These are phyloP conservation scores for Perca flavescens DNA, from an alignment of 2,113 vertebrate species.

Conservation along the genomic window DNA sequence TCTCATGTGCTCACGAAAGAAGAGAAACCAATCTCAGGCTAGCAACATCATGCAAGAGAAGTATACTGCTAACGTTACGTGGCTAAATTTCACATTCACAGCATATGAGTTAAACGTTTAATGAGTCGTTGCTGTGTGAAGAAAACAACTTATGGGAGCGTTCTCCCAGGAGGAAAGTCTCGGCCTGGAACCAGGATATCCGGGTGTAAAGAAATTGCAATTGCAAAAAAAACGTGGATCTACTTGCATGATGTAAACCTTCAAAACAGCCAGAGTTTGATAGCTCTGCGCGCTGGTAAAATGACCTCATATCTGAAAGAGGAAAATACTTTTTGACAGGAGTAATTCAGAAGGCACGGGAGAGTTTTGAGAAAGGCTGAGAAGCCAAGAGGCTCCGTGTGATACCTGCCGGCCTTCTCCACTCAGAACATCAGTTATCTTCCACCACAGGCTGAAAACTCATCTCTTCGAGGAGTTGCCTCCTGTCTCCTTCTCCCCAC, in stretches of 20 bases:
- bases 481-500: constrained; percentile 34
- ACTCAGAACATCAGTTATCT: constrained; percentile 45
- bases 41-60: too few species aligned
- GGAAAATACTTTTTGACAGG: not conserved
- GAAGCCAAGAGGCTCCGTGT: not conserved
- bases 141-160: too few species aligned
- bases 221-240: not conserved
- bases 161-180: too few species aligned
- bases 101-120: too few species aligned
- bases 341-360: not conserved
- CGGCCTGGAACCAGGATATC: not conserved
- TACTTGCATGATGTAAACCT: not conserved
- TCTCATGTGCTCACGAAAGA: too few species aligned
- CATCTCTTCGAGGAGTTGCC: constrained; percentile 36
- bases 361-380: not conserved
- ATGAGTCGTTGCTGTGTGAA: too few species aligned
- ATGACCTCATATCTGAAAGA: not conserved
- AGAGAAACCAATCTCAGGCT: too few species aligned
- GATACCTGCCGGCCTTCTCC: constrained; percentile 27
- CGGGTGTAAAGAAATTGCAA: not conserved
- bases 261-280: not conserved
- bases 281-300: not conserved
- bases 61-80: too few species aligned
- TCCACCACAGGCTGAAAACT: constrained; percentile 41
- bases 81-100: too few species aligned